Evolutionary conservation across 2,888 invertebrate species (phyloP).

Genomic region (Erpobdella octoculata): DNA sequence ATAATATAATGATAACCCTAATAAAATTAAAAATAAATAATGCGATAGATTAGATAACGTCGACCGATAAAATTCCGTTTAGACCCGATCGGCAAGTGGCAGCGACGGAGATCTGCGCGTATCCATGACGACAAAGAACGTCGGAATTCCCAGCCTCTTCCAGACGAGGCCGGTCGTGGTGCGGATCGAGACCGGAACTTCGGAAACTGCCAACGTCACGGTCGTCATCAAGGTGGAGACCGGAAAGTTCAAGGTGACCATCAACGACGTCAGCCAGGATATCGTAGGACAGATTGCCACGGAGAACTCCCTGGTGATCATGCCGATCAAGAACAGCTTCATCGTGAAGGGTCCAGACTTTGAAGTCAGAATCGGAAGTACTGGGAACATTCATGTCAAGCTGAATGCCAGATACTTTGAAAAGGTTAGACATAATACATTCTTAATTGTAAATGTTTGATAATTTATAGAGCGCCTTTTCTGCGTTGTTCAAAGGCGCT

Average conservation of each 20-base stretch:
- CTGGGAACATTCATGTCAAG: conserved; percentile 16
- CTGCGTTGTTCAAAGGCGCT: too few relatives aligned
- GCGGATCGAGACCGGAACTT: neutral
- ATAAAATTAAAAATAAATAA: too few relatives aligned
- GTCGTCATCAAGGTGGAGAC: neutral
- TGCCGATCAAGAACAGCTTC: neutral
- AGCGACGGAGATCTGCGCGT: conserved; percentile 1
- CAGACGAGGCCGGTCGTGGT: conserved; percentile 12
- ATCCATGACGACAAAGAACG: conserved; percentile 8
- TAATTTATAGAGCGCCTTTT: too few relatives aligned
- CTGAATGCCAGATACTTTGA: neutral
- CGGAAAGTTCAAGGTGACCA: neutral
- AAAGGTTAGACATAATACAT: too few relatives aligned
- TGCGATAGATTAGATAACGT: too few relatives aligned
- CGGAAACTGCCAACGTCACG: neutral
- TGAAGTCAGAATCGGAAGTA: conserved; percentile 7
- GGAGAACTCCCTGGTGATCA: neutral
- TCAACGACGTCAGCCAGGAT: conserved; percentile 6
- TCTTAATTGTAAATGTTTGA: too few relatives aligned
- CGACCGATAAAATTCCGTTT: too few relatives aligned
- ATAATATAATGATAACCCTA: too few relatives aligned
- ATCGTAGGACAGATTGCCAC: neutral
- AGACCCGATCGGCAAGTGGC: neutral
- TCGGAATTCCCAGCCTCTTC: neutral
- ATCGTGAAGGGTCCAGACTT: conserved; percentile 8